Base-by-base conservation (phyloP, 2,113 vertebrate genomes). In the Oriolus oriolus region DNA sequence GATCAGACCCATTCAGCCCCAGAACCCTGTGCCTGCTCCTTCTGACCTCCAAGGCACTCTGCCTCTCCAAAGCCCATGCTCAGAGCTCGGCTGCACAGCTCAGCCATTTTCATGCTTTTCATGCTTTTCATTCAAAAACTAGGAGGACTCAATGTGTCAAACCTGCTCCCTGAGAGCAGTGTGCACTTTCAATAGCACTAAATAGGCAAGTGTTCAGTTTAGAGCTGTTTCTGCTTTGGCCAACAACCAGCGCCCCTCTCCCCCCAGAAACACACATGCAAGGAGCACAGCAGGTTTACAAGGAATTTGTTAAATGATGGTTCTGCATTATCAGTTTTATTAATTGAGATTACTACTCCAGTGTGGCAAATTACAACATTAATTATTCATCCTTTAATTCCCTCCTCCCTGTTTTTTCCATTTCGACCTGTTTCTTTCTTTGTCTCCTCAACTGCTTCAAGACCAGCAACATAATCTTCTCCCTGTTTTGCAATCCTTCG, bases 361-460 rank as follows among this genome's bases (percentile, higher is more conserved):
- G 11, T 71, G 39, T 75, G 73, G 56, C 30, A 89, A 91, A 91
- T 89, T 37, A 49, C 13, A 63, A 47, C 16, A 75, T 86, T 79
- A 88, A 87, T 94, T 95, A 78, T 86, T 92, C 57, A 89, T 47
- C 22, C 28, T 56, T 79, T 41, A 53, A 35, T 23, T 56, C 45
- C 10, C 27, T 70, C 13, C 20, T 68, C 27, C 33, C 20, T 41
- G 39, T 20, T 88, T 66, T 90, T 83, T 24, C 52, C 5, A 33
- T 93, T 88, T 86, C 4, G 12, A 41, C 7, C 31, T 68, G 6
- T 52, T 84, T 91, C 39, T 68, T 83, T 84, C 69, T 77, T 93
- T 83, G 13, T 84, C 52, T 93, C 50, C 16, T 84, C 33, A 20
- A n/a, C 10, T 90, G 28, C 68, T 80, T 88, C 56, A 77, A 52